Evolutionary conservation across 2,797 vertebrate species (phyloP).

Genomic region (Masticophis lateralis): DNA sequence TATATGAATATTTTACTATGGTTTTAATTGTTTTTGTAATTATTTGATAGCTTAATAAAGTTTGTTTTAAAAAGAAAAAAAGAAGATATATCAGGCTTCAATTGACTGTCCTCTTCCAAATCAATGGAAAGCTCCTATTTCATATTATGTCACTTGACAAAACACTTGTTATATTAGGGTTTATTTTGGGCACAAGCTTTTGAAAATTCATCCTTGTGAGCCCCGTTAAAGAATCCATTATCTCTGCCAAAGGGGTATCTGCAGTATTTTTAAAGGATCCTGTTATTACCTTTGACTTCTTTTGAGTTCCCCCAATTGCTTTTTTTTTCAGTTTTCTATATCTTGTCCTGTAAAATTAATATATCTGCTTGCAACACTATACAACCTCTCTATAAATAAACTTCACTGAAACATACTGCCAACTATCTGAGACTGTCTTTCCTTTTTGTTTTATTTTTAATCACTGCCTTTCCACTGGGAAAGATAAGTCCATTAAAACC

Average conservation of each 20-base stretch:
- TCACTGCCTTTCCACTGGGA: not conserved
- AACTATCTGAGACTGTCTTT: not conserved
- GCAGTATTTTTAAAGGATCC: not conserved
- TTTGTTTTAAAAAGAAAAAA: no score
- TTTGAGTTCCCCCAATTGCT: not conserved
- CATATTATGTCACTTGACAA: constrained; percentile 21
- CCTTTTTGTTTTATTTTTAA: constrained; percentile 1
- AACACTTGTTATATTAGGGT: not conserved
- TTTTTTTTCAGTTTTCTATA: not conserved
- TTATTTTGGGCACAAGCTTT: not conserved
- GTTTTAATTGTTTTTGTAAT: no score
- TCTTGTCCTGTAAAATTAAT: fast-evolving
- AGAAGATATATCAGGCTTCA: constrained; percentile 45
- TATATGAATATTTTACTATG: no score
- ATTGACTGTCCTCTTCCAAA: constrained; percentile 36
- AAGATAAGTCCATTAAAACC: not conserved
- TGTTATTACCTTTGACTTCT: not conserved
- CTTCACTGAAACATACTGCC: not conserved
- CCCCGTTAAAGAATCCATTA: not conserved
- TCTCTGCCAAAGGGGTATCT: constrained; percentile 24
- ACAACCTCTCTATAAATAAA: not conserved
- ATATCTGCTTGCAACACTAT: not conserved
- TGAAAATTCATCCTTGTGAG: not conserved
- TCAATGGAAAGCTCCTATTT: constrained; percentile 20
- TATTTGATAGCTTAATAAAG: no score